A percentile compares a stretch with the other conserved stretches of the same genome.
phyloP scores from a whole-genome alignment of 2,113 vertebrate species.

The Phylloscopus whistleri region DNA sequence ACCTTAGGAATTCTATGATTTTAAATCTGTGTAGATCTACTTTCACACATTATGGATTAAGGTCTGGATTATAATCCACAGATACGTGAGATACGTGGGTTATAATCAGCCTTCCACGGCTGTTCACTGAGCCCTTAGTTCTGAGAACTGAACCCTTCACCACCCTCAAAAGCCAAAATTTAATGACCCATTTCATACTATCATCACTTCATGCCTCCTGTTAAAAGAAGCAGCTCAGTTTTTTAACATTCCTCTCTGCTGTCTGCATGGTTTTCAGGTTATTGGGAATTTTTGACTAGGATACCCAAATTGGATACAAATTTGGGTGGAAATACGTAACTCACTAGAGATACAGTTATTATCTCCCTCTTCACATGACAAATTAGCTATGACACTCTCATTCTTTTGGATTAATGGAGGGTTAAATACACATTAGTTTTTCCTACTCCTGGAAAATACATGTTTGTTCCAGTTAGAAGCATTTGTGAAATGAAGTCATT shows the following conservation, averaged over 20 bases:
- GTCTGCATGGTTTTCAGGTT: background rate
- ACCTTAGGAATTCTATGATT: no score
- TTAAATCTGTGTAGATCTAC: background rate
- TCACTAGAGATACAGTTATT: background rate
- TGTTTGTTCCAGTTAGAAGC: background rate
- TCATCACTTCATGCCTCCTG: background rate
- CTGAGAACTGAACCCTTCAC: background rate
- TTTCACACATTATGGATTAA: background rate
- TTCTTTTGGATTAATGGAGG: background rate
- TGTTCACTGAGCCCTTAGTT: background rate
- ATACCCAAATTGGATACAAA: background rate
- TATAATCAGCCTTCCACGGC: background rate
- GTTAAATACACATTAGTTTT: background rate
- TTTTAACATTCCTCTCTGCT: background rate
- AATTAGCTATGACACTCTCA: background rate
- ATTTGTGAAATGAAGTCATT: background rate
- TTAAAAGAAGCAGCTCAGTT: background rate
- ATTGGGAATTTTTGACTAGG: background rate
- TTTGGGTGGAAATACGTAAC: background rate
- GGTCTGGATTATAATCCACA: background rate
- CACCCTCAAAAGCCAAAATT: background rate
- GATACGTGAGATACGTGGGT: accelerated
- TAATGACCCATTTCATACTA: background rate
- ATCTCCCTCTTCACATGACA: background rate
- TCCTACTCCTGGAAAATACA: background rate